Base-by-base conservation (phyloP, 2,888 invertebrate species). In the Drosophila nr. perissopoda region DNA sequence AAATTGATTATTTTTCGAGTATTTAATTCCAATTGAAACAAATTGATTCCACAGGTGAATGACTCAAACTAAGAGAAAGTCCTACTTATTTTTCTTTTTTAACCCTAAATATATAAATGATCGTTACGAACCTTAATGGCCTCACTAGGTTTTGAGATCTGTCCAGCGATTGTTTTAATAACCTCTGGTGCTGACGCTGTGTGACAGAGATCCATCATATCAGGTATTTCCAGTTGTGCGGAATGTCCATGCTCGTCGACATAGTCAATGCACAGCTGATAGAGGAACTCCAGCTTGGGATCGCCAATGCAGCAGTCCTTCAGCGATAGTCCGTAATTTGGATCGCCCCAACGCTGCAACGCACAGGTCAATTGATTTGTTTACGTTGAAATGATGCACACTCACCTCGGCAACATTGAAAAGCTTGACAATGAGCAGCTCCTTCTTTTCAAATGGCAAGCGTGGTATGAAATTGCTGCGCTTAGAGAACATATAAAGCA, bases 401-500 rank as follows among this genome's bases (percentile, higher is more conserved):
- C 70, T 16, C 42, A 96, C 96, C 95, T 97, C 97, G 27, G 97
- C 97, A 76, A 97, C 94, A 90, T 96, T 96, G 80, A 95, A 95
- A 7, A 97, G 94, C 83, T 97, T 94, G 59, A 95, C 95, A 61
- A 97, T 94, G 52, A 97, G 93, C 56, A 95, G 95, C 85, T 96
- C 95, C 83, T 96, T 94, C 93, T 96, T 96, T 78, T 96, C 96
- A 81, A 94, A 94, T 86, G 95, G 95, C 77, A 97, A 93, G 74
- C 97, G 95, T 56, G 97, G 96, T 83, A 97, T 96, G 91, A 97
- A 97, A 93, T 97, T 97, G 92, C 97, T 97, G 73, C 97, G 94
- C 93, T 97, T 97, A 76, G 97, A 97, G 93, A 97, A 97, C 95
- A 97, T 97, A 92, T 97, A 98, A 25, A 98, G 94, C 73, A 98